These are phyloP conservation scores for Coelopa frigida DNA, from an alignment of 1,140 invertebrate genomes.

Conservation along the genomic window DNA sequence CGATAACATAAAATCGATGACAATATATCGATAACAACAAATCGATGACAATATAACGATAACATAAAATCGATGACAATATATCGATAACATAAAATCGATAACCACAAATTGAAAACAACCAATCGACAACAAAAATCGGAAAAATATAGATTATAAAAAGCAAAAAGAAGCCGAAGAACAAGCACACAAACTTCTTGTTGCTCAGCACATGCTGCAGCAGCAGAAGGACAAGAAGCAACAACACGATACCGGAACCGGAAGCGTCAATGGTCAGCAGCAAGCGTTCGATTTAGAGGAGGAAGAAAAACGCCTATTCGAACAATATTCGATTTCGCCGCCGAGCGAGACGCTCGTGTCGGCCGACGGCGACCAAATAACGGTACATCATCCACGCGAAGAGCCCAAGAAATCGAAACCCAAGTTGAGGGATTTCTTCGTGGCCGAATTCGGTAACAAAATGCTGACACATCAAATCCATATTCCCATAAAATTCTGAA, in stretches of 20 bases:
- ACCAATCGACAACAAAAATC: too few relatives aligned
- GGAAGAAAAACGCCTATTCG: slow-evolving; percentile 34
- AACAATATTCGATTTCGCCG: slow-evolving; percentile 40
- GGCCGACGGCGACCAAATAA: slow-evolving; percentile 42
- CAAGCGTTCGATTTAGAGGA: slow-evolving; percentile 24
- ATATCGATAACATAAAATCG: too few relatives aligned
- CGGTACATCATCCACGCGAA: slow-evolving; percentile 40
- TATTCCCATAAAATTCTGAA: background rate
- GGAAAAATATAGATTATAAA: slow-evolving; percentile 38
- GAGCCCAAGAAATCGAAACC: slow-evolving; percentile 35
- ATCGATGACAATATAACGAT: too few relatives aligned
- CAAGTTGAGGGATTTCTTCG: slow-evolving; percentile 44
- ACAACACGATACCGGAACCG: slow-evolving; percentile 15
- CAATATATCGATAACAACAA: too few relatives aligned
- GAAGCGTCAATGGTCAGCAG: slow-evolving; percentile 1
- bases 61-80: too few relatives aligned
- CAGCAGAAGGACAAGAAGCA: slow-evolving; percentile 14
- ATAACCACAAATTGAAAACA: too few relatives aligned
- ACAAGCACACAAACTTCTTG: slow-evolving; percentile 42
- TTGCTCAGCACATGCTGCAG: slow-evolving; percentile 35
- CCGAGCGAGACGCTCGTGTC: slow-evolving; percentile 40
- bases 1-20: too few relatives aligned
- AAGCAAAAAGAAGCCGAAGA: slow-evolving; percentile 44
- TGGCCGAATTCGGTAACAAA: slow-evolving; percentile 39
- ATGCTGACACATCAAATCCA: background rate